These are phyloP conservation scores for Trichoplax adhaerens DNA, from an alignment of 37 sponge, comb jelly and placozoan species.

Conservation along the genomic window DNA sequence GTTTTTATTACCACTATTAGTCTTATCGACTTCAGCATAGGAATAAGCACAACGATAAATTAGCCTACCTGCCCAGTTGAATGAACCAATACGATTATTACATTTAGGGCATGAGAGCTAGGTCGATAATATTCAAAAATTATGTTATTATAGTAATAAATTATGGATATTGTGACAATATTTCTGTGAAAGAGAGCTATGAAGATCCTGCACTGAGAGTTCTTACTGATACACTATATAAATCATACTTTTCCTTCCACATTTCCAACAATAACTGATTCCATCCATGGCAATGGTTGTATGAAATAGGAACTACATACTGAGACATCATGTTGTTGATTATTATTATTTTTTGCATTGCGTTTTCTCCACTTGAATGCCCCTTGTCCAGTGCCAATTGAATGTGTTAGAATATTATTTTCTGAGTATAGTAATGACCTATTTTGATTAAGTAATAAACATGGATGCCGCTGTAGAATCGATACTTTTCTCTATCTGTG, in stretches of 20 bases:
- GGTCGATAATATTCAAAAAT: too few relatives aligned
- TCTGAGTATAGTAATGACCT: too few relatives aligned
- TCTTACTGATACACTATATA: background rate
- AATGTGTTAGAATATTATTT: slow-evolving; percentile 18
- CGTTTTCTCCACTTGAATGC: slow-evolving; percentile 52
- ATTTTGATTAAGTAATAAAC: too few relatives aligned
- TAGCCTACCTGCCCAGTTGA: slow-evolving; percentile 50
- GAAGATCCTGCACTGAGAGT: too few relatives aligned
- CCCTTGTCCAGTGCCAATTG: slow-evolving; percentile 35
- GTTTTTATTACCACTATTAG: background rate
- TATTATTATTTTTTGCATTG: too few relatives aligned
- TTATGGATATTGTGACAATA: too few relatives aligned
- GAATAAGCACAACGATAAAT: background rate
- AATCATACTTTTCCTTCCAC: slow-evolving; percentile 32
- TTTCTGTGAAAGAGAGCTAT: too few relatives aligned
- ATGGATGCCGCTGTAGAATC: too few relatives aligned
- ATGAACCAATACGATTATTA: slow-evolving; percentile 46
- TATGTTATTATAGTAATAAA: too few relatives aligned
- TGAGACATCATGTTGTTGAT: too few relatives aligned
- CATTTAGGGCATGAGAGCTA: slow-evolving; percentile 67
- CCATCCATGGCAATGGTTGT: slow-evolving; percentile 51
- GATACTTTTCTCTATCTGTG: too few relatives aligned
- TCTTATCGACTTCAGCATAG: background rate
- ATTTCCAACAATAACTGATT: slow-evolving; percentile 16
- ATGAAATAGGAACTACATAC: slow-evolving; percentile 49